Evolutionary conservation across 2,797 vertebrate genomes (phyloP).

Genomic region (Amphiprion clarkii): DNA sequence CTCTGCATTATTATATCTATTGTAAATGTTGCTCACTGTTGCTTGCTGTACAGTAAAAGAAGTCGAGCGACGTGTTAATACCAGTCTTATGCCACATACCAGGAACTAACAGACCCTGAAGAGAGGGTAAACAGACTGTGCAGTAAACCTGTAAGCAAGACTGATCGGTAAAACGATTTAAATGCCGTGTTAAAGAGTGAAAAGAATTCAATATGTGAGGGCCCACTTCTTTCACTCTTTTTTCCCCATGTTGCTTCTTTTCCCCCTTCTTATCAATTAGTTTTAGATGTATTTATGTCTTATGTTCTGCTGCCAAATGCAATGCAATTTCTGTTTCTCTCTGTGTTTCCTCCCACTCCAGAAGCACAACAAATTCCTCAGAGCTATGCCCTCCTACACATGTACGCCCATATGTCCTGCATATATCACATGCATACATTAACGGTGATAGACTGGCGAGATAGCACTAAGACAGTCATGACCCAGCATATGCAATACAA

Average conservation of each 20-base stretch:
- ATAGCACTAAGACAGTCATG: background rate
- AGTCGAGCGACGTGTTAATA: conserved; percentile 19
- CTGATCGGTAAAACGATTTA: conserved; percentile 15
- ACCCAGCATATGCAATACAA: conserved; percentile 1
- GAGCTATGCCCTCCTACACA: conserved; percentile 1
- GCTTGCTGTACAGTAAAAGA: background rate
- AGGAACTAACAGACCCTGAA: conserved; percentile 21
- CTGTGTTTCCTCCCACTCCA: background rate
- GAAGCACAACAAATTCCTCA: conserved; percentile 33
- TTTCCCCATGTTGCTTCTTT: background rate
- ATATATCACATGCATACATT: too few relatives aligned
- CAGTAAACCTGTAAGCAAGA: conserved; percentile 21
- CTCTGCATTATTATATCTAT: too few relatives aligned
- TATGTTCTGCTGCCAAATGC: background rate
- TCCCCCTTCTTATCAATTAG: background rate
- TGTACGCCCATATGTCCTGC: background rate
- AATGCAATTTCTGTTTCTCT: background rate
- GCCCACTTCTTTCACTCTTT: conserved; percentile 1
- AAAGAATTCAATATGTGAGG: background rate
- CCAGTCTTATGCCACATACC: conserved; percentile 26
- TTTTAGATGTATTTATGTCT: background rate
- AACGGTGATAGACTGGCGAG: too few relatives aligned
- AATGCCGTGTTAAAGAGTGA: background rate
- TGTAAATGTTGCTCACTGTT: background rate
- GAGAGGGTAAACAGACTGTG: conserved; percentile 14